Conservation (phyloP, 2,888 invertebrate species). For the Nezara viridula region DNA sequence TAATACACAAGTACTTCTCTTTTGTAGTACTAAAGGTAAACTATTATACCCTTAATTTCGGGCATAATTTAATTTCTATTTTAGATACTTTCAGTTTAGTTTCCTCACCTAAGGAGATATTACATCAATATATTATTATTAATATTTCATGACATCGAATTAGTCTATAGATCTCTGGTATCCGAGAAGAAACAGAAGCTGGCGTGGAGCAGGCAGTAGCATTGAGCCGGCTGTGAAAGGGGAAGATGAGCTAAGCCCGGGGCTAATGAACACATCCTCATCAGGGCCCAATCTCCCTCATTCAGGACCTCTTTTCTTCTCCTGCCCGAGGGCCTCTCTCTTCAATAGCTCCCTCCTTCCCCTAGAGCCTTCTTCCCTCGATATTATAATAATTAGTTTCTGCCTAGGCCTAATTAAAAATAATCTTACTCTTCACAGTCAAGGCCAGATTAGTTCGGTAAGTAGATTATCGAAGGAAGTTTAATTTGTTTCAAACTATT, state of each 20-base stretch:
- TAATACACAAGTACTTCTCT: too few relatives aligned
- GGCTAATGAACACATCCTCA: conserved; percentile 35
- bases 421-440: background rate
- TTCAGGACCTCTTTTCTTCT: background rate
- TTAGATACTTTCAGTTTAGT: too few relatives aligned
- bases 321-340: background rate
- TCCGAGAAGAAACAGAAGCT: background rate
- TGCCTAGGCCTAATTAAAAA: background rate
- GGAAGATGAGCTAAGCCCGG: background rate
- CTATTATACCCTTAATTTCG: too few relatives aligned
- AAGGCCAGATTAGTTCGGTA: background rate
- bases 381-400: conserved; percentile 4
- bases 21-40: too few relatives aligned
- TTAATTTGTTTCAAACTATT: too few relatives aligned
- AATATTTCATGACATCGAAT: too few relatives aligned
- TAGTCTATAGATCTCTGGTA: background rate
- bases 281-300: background rate
- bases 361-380: background rate
- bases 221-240: background rate
- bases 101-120: too few relatives aligned
- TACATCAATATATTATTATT: too few relatives aligned
- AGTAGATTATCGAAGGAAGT: too few relatives aligned
- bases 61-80: too few relatives aligned
- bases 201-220: background rate
- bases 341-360: background rate